Percentiles rank a stretch among this genome's conserved stretches.
Conservation (phyloP, 2,113 vertebrate species). For the Etia nguti region DNA sequence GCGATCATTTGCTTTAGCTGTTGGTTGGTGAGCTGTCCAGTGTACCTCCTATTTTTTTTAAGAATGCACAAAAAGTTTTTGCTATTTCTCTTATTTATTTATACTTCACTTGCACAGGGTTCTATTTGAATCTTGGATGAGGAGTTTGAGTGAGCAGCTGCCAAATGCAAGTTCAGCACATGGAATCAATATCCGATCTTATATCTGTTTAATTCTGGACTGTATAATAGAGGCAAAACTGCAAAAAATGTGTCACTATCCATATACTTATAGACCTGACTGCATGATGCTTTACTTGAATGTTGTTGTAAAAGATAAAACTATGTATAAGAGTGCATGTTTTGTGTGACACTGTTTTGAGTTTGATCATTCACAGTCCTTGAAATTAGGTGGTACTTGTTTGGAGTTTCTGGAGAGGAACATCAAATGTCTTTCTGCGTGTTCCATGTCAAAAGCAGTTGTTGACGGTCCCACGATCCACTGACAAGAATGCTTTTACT, state of each 20-base stretch:
- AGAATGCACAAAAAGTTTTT: not conserved
- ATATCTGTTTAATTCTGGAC: not conserved
- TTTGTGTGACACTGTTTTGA: not conserved
- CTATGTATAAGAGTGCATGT: not conserved
- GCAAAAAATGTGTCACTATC: not conserved
- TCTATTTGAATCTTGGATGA: not conserved
- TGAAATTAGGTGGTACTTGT: not conserved
- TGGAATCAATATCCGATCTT: accelerated
- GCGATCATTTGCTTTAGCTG: not conserved
- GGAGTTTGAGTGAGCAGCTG: not conserved
- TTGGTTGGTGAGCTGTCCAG: not conserved
- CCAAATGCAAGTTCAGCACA: not conserved
- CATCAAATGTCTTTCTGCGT: not conserved
- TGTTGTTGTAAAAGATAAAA: not conserved
- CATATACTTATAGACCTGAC: accelerated
- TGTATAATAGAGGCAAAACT: not conserved
- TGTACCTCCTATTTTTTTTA: not conserved
- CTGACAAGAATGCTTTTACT: not conserved
- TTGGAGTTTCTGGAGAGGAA: not conserved
- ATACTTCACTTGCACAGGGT: not conserved
- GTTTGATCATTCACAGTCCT: not conserved
- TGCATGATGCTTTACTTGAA: not conserved
- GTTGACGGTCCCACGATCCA: not conserved
- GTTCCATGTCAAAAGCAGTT: not conserved
- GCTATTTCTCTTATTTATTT: not conserved